A percentile compares a stretch with the other conserved stretches of the same genome.
Evolutionary conservation across 2,797 vertebrate species (phyloP).

Genomic region (Ibycter americanus): DNA sequence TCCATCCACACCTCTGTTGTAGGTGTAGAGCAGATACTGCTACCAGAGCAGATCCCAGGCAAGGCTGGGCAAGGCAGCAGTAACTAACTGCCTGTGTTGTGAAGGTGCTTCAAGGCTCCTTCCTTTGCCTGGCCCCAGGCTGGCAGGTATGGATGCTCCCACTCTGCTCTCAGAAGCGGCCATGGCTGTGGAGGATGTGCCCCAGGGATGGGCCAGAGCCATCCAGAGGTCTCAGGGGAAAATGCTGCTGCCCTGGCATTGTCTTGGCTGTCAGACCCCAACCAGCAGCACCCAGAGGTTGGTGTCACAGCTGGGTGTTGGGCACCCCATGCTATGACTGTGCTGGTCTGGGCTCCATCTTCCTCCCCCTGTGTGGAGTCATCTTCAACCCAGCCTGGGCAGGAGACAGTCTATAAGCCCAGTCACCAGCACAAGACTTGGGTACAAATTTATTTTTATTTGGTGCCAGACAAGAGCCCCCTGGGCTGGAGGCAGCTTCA

Average conservation of each 20-base stretch:
- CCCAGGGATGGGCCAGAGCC: not conserved
- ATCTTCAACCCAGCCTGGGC: not conserved
- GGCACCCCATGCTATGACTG: not conserved
- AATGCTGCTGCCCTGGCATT: not conserved
- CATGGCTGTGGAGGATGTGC: fast-evolving
- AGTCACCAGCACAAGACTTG: not conserved
- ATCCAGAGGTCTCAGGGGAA: not conserved
- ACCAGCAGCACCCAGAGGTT: not conserved
- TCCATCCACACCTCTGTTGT: not conserved
- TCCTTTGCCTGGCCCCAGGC: not conserved
- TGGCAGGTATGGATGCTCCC: not conserved
- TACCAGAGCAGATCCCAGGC: not conserved
- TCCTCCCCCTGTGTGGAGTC: not conserved
- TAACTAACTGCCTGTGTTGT: not conserved
- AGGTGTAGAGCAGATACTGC: not conserved
- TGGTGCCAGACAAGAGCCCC: not conserved
- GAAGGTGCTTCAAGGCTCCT: not conserved
- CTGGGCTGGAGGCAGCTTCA: fast-evolving
- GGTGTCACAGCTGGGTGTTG: not conserved
- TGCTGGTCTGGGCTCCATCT: not conserved
- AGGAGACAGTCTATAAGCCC: not conserved
- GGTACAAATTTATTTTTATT: constrained; percentile 44
- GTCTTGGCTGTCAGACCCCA: not conserved
- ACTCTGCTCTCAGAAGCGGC: not conserved
- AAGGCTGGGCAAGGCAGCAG: not conserved